Evolutionary conservation across 2,797 vertebrate species (phyloP), one percentile per base, ranked within the genome.

Genomic region (Lindbergichthys nudifrons): DNA sequence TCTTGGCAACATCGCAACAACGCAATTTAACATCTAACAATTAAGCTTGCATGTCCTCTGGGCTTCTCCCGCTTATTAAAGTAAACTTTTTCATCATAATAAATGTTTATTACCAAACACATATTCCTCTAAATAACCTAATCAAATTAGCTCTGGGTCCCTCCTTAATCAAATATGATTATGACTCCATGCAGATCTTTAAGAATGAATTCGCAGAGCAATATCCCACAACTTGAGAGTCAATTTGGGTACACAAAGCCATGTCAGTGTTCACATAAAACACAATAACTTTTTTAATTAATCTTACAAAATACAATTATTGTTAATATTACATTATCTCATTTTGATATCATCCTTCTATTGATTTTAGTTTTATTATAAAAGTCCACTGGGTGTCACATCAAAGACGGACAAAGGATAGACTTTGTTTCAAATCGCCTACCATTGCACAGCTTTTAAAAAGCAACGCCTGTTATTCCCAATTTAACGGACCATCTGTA

Each of bases 11-110:
- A 94, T 91, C 81, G 90, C 93, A 94, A 91, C 92, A 92, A 88
- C 83, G 91, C 92, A 94, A 95, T 94, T 94, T 94, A 92, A 83
- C 90, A 91, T 93, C 93, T 89, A 88, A 94, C 93, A 95, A 95
- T 94, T 94, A 95, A 93, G 90, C 86, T 90, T 88, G 76, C 65
- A 90, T 93, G 91, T 93, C 92, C 94, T 92, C 80, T 87, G 92
- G 94, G 88, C 91, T 87, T 94, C 86, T 88, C 78, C 41, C 60
- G 79, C 87, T 95, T 94, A 96, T 95, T 93, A 94, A 93, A 96
- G 94, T 81, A 88, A 93, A 92, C 91, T 91, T 94, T 94, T 94
- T 94, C 92, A 94, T 93, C 91, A 90, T 91, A 91, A 93, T 92
- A 92, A 94, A 94, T 92, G 92, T 93, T 92, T 93, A 93, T 92